Conservation (phyloP, 2,888 invertebrate genomes). For the Archaeoteleia sp. region DNA sequence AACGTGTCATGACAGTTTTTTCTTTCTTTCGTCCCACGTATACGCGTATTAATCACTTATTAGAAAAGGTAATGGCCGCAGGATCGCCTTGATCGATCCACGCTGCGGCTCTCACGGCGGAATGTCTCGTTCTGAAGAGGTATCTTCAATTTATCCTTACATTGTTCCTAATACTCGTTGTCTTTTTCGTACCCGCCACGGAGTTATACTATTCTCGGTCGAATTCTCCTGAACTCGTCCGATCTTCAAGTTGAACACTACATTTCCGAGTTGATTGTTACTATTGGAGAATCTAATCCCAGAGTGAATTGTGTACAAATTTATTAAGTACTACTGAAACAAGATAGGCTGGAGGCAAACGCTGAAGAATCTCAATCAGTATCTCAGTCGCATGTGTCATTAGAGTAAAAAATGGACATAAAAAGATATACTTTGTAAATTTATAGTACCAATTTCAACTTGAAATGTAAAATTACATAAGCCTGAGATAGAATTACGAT, state of each 20-base stretch:
- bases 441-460: too few species aligned
- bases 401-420: too few species aligned
- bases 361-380: too few species aligned
- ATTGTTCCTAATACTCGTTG: slow-evolving; percentile 44
- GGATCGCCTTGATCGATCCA: slow-evolving; percentile 9
- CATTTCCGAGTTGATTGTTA: too few species aligned
- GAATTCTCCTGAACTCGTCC: not conserved
- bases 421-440: too few species aligned
- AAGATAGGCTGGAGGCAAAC: too few species aligned
- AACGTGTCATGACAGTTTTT: slow-evolving; percentile 9
- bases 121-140: slow-evolving; percentile 42
- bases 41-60: slow-evolving; percentile 21
- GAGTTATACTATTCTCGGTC: slow-evolving; percentile 8
- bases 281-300: too few species aligned
- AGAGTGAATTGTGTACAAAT: too few species aligned
- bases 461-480: too few species aligned
- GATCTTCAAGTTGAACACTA: slow-evolving; percentile 21
- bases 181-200: slow-evolving; percentile 19
- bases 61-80: slow-evolving; percentile 28
- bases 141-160: slow-evolving; percentile 36
- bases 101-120: slow-evolving; percentile 14
- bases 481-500: too few species aligned
- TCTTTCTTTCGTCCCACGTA: slow-evolving; percentile 13
- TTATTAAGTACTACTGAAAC: too few species aligned
- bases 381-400: too few species aligned